Conservation (phyloP, 2,113 vertebrate species). For the Podarcis raffonei region DNA sequence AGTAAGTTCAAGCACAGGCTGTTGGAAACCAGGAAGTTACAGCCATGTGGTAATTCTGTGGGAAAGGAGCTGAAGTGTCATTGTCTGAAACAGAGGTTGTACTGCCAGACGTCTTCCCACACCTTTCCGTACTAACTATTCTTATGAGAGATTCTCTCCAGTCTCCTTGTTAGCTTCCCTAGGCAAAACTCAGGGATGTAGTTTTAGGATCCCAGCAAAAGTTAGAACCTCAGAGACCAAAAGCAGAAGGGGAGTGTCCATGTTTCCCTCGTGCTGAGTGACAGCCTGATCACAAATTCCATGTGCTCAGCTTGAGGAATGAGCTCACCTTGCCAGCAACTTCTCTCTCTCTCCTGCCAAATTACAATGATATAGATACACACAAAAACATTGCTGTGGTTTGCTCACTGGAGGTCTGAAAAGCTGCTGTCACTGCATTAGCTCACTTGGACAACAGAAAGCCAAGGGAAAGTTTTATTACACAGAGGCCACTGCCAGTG, state of each 20-base stretch:
- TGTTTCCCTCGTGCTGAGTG: background rate
- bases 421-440: constrained; percentile 46
- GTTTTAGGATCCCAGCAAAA: background rate
- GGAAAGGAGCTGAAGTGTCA: background rate
- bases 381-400: constrained; percentile 9
- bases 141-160: background rate
- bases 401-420: background rate
- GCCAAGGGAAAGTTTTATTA: constrained; percentile 54
- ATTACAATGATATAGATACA: background rate
- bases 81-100: background rate
- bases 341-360: constrained; percentile 1
- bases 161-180: background rate
- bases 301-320: background rate
- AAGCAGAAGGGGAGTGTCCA: background rate
- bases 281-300: constrained; percentile 1
- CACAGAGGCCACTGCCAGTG: constrained; percentile 17
- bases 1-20: background rate
- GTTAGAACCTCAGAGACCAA: background rate
- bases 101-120: background rate
- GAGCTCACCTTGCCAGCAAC: constrained; percentile 3
- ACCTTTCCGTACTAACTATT: background rate
- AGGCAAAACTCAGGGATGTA: background rate
- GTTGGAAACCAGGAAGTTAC: background rate
- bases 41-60: background rate
- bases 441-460: constrained; percentile 57